A percentile compares a stretch with the other conserved stretches of the same genome.
Evolutionary conservation across 2,888 invertebrate species (phyloP).

Genomic region (Drosophila putrida): DNA sequence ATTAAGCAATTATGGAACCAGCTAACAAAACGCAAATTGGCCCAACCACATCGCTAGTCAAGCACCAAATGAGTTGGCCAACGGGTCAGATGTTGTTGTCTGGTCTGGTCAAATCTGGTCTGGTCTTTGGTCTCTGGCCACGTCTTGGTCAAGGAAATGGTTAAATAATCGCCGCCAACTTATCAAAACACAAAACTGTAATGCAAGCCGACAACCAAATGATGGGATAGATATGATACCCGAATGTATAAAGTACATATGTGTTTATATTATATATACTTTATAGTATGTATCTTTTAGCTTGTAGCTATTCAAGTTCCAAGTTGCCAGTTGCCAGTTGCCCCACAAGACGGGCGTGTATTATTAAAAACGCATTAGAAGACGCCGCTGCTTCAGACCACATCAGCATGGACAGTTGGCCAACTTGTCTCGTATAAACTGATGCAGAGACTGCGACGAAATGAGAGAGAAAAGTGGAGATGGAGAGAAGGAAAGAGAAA

Average conservation of each 20-base stretch:
- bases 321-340: conserved; percentile 28
- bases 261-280: not conserved
- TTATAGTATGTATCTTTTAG: conserved; percentile 14
- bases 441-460: conserved; percentile 39
- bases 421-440: conserved; percentile 68
- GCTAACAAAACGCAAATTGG: conserved; percentile 62
- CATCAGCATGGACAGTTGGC: conserved; percentile 46
- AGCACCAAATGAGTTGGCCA: conserved; percentile 40
- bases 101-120: conserved; percentile 21
- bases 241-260: conserved; percentile 15
- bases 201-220: conserved; percentile 63
- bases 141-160: conserved; percentile 64
- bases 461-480: not conserved
- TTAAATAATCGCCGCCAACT: conserved; percentile 78
- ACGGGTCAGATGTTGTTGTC: conserved; percentile 24
- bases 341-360: conserved; percentile 82
- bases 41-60: conserved; percentile 49
- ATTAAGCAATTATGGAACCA: conserved; percentile 71
- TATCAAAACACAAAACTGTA: conserved; percentile 75
- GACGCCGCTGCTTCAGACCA: conserved; percentile 68
- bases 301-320: conserved; percentile 20
- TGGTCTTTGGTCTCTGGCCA: conserved; percentile 2
- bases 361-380: conserved; percentile 86
- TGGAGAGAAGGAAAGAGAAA: conserved; percentile 11
- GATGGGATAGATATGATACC: conserved; percentile 42